These are phyloP conservation scores for Pongo pygmaeus DNA, from an alignment of 2,113 vertebrate genomes.

Conservation along the genomic window DNA sequence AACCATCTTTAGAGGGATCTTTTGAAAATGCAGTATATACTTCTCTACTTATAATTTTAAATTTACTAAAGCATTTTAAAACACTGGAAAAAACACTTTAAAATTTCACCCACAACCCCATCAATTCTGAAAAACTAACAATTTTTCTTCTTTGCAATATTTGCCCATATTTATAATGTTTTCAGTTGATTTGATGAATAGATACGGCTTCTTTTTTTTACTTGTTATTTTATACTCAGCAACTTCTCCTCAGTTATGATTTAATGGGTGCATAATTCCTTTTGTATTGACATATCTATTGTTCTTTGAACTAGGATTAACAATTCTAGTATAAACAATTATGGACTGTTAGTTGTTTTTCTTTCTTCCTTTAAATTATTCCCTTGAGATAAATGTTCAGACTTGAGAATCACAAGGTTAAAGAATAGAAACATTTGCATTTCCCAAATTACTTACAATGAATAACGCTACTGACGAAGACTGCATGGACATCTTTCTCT, in stretches of 20 bases:
- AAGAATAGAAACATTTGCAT: neutral
- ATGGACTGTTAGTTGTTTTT: neutral
- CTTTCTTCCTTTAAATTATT: slow-evolving; percentile 25
- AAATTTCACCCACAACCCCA: neutral
- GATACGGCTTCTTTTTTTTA: neutral
- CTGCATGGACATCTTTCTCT: neutral
- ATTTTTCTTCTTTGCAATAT: slow-evolving; percentile 11
- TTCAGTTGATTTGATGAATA: neutral
- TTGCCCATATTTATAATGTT: neutral
- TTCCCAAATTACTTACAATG: neutral
- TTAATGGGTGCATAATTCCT: neutral
- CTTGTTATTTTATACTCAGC: neutral
- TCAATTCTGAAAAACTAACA: slow-evolving; percentile 36
- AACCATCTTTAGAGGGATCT: neutral
- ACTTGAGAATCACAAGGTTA: neutral
- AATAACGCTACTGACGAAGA: neutral
- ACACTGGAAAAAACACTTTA: slow-evolving; percentile 25
- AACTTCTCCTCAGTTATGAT: neutral
- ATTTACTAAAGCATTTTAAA: slow-evolving; percentile 42
- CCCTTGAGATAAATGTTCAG: slow-evolving; percentile 28
- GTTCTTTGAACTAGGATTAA: neutral
- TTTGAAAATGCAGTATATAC: neutral
- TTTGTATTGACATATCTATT: neutral
- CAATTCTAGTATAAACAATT: slow-evolving; percentile 6
- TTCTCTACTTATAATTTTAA: slow-evolving; percentile 28